Conservation (phyloP, 2,113 vertebrate species). For the Ranitomeya imitator region DNA sequence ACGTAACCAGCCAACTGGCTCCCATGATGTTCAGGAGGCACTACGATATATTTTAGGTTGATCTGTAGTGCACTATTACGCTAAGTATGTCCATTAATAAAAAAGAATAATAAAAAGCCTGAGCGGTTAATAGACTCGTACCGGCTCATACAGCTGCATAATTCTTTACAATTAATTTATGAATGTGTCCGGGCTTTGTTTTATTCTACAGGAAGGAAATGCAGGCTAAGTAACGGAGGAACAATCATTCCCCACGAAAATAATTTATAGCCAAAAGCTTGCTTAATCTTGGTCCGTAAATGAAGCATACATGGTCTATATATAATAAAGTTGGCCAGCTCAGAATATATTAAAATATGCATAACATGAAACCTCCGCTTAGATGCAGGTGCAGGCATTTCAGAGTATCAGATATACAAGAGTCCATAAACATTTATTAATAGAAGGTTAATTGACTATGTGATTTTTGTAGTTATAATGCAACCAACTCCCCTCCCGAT, state of each 20-base stretch:
- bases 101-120: constrained; percentile 8
- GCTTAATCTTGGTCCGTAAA: constrained; percentile 21
- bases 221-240: constrained; percentile 29
- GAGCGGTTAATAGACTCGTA: constrained; percentile 26
- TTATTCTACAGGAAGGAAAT: constrained; percentile 48
- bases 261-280: neutral
- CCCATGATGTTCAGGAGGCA: neutral
- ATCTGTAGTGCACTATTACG: neutral
- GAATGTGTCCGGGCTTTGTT: constrained; percentile 44
- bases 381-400: constrained; percentile 7
- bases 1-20: neutral
- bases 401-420: neutral
- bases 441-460: constrained; percentile 23
- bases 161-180: constrained; percentile 39
- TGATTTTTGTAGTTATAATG: neutral
- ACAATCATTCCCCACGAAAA: constrained; percentile 7
- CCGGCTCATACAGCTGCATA: constrained; percentile 63
- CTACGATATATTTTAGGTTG: neutral
- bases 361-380: neutral
- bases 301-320: neutral
- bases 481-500: neutral
- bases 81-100: constrained; percentile 50
- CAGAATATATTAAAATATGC: constrained; percentile 1
- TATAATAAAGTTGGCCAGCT: neutral
- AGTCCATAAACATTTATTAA: constrained; percentile 15